These are phyloP conservation scores for Intellagama lesueurii DNA, from an alignment of 2,797 vertebrate genomes.

Conservation along the genomic window DNA sequence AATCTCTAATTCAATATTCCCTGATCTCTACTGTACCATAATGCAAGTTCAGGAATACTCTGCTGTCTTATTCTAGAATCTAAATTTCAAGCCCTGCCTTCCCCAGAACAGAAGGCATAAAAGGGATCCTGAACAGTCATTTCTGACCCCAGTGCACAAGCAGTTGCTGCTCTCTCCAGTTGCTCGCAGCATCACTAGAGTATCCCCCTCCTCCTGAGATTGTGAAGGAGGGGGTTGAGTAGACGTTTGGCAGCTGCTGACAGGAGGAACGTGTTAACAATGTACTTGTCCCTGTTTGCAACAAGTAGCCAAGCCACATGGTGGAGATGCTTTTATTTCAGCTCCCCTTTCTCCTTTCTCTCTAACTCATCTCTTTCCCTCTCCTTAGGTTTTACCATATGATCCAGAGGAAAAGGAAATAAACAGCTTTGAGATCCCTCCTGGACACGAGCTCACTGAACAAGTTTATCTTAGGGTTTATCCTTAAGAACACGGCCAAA, in stretches of 20 bases:
- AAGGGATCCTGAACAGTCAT: neutral
- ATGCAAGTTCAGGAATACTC: neutral
- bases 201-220: neutral
- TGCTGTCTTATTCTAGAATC: neutral
- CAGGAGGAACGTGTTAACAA: neutral
- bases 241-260: neutral
- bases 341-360: neutral
- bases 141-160: neutral
- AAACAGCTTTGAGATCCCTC: neutral
- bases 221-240: neutral
- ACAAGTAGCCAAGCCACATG: conserved; percentile 34
- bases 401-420: neutral
- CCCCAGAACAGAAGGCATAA: neutral
- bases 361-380: neutral
- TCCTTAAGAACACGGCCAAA: too few relatives aligned
- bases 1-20: neutral
- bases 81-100: neutral
- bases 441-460: too few relatives aligned
- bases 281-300: conserved; percentile 32
- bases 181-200: neutral
- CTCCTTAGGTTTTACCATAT: neutral
- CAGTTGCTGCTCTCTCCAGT: neutral
- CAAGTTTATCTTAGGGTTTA: too few relatives aligned
- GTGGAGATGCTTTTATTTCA: neutral
- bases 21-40: neutral